phyloP scores from a whole-genome alignment of 2,888 invertebrate species.

The Timema cristinae region DNA sequence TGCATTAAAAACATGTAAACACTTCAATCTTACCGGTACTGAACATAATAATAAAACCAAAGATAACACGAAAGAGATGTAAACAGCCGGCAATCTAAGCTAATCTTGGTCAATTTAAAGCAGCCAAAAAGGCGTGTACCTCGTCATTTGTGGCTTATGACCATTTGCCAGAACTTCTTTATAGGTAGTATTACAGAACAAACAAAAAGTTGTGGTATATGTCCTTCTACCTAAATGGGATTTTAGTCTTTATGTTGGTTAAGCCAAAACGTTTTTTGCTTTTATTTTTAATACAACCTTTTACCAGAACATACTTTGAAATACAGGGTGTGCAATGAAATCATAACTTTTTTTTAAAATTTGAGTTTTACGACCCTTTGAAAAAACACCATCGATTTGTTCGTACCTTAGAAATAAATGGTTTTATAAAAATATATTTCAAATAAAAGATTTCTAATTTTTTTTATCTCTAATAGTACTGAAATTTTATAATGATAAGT shows the following conservation, averaged over 20 bases:
- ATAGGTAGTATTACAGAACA: not conserved
- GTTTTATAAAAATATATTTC: too few species aligned
- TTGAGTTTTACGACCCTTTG: conserved; percentile 4
- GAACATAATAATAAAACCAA: too few species aligned
- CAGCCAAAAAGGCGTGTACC: conserved; percentile 10
- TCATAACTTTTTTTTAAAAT: not conserved
- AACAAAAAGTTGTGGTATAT: not conserved
- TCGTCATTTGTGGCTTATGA: conserved; percentile 9
- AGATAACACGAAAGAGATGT: too few species aligned
- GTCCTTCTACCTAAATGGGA: not conserved
- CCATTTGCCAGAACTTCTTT: not conserved
- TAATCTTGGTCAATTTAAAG: not conserved
- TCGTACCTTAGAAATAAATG: too few species aligned
- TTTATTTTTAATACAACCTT: not conserved
- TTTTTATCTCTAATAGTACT: too few species aligned
- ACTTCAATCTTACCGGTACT: too few species aligned
- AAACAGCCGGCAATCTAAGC: too few species aligned
- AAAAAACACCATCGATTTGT: not conserved
- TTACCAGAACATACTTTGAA: not conserved
- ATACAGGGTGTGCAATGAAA: not conserved
- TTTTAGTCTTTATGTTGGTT: conserved; percentile 9
- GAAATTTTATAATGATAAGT: too few species aligned
- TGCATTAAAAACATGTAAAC: too few species aligned
- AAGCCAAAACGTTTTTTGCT: not conserved
- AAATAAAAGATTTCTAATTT: too few species aligned